phyloP scores from a whole-genome alignment of 2,888 invertebrate species.

The Platycheirus albimanus region DNA sequence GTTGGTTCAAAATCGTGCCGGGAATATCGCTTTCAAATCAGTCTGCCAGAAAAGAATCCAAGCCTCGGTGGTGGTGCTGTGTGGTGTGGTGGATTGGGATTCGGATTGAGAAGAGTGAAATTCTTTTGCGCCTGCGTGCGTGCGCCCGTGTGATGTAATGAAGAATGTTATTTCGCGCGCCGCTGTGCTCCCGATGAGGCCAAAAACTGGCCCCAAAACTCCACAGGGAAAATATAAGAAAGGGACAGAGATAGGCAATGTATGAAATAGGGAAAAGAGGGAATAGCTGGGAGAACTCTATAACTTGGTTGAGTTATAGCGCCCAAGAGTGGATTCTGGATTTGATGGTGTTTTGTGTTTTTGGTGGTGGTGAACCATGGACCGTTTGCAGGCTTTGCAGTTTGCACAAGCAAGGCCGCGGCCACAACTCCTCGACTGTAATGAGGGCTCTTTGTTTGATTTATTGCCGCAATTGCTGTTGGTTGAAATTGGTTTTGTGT shows the following conservation, averaged over 20 bases:
- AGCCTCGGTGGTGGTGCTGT: constrained; percentile 6
- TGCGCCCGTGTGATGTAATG: constrained; percentile 56
- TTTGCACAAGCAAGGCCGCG: constrained; percentile 63
- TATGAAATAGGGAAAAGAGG: neutral
- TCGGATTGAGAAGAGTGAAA: constrained; percentile 35
- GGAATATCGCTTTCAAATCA: constrained; percentile 72
- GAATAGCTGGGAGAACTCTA: no score
- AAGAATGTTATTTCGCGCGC: constrained; percentile 68
- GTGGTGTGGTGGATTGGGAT: no score
- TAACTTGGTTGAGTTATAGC: constrained; percentile 58
- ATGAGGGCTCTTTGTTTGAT: constrained; percentile 74
- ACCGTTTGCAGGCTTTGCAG: constrained; percentile 34
- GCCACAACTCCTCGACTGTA: no score
- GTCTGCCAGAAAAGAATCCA: constrained; percentile 38
- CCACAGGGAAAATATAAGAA: constrained; percentile 34
- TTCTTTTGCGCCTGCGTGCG: constrained; percentile 48
- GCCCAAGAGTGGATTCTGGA: constrained; percentile 43
- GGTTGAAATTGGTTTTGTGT: constrained; percentile 69
- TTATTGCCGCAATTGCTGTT: constrained; percentile 71
- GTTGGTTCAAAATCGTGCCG: constrained; percentile 59
- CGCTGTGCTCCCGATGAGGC: constrained; percentile 48
- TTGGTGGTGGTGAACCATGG: no score
- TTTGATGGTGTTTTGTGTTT: constrained; percentile 44
- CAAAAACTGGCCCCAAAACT: constrained; percentile 51
- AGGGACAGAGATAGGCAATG: neutral